Conservation (phyloP, 2,797 vertebrate genomes). For the Melopsittacus undulatus region DNA sequence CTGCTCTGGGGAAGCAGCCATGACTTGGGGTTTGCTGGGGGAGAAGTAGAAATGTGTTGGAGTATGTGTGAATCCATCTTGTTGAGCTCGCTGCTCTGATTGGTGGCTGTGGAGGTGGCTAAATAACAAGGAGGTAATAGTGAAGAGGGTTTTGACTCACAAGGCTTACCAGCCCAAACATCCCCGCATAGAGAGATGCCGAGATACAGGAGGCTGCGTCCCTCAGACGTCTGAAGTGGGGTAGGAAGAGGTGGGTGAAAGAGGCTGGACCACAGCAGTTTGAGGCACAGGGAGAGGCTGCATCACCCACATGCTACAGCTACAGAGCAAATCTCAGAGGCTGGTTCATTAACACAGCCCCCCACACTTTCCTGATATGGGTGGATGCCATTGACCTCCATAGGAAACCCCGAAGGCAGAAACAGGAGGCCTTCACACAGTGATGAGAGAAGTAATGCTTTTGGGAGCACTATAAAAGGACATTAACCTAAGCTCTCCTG, state of each 20-base stretch:
- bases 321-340: not conserved
- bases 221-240: rapidly evolving
- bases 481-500: not conserved
- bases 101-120: rapidly evolving
- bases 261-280: not conserved
- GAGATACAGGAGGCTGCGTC: not conserved
- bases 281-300: not conserved
- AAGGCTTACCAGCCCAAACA: not conserved
- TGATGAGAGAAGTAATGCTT: not conserved
- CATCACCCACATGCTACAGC: not conserved
- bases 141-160: rapidly evolving
- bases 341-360: not conserved
- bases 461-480: not conserved
- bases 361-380: not conserved
- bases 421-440: not conserved
- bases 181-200: rapidly evolving
- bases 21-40: rapidly evolving
- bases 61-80: rapidly evolving
- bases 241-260: not conserved
- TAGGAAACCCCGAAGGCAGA: not conserved
- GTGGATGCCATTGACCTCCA: not conserved
- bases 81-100: not conserved
- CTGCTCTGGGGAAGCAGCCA: rapidly evolving
- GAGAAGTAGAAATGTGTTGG: not conserved
- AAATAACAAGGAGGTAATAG: not conserved